Percentiles rank a stretch among this genome's conserved stretches.
Evolutionary conservation across 2,888 invertebrate genomes (phyloP).

Genomic region (Andrena bicolor): DNA sequence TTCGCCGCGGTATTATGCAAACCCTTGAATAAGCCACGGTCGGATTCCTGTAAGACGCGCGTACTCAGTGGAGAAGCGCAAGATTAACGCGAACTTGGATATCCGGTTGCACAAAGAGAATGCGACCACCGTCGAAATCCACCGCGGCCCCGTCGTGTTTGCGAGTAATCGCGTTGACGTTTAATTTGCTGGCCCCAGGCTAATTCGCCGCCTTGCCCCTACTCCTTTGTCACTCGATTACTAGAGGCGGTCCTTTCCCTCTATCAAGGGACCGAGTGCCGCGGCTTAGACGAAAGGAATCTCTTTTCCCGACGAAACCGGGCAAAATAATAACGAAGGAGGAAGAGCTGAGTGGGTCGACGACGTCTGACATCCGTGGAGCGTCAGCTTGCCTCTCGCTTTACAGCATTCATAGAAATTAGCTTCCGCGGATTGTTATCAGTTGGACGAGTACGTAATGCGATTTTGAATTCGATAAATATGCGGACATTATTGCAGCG

Average conservation of each 20-base stretch:
- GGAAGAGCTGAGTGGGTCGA: neutral
- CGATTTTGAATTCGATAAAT: too few species aligned
- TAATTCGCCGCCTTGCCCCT: constrained; percentile 37
- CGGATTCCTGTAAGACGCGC: constrained; percentile 47
- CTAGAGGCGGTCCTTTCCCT: neutral
- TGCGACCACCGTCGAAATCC: constrained; percentile 64
- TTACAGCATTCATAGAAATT: too few species aligned
- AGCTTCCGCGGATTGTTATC: too few species aligned
- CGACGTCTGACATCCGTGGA: neutral
- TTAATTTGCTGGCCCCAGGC: constrained; percentile 59
- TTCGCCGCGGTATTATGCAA: constrained; percentile 65
- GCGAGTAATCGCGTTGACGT: constrained; percentile 65
- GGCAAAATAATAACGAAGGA: neutral
- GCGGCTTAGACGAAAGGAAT: neutral
- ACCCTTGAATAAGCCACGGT: constrained; percentile 47
- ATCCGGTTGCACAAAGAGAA: constrained; percentile 70
- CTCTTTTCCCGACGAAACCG: neutral
- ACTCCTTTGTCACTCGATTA: constrained; percentile 32
- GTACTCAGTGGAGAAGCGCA: constrained; percentile 53
- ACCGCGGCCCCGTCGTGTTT: constrained; percentile 41
- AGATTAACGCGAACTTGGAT: constrained; percentile 68
- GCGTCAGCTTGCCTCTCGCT: too few species aligned
- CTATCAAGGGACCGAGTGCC: neutral
- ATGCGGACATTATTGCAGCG: too few species aligned
- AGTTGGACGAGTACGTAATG: too few species aligned